These are phyloP conservation scores for Pachypsylla venusta DNA, from an alignment of 1,140 invertebrate species.

Conservation along the genomic window DNA sequence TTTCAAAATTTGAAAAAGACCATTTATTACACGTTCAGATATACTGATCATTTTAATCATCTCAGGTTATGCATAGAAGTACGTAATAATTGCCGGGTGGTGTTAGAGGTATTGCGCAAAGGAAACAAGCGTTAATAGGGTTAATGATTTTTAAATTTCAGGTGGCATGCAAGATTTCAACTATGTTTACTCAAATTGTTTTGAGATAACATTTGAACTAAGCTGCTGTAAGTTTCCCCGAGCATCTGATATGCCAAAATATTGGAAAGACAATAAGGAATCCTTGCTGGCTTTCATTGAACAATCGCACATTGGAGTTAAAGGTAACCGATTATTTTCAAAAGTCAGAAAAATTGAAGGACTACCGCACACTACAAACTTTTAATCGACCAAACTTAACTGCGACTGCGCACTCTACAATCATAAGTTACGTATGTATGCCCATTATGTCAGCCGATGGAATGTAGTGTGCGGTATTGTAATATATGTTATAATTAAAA, in stretches of 20 bases:
- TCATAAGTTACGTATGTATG: too few species aligned
- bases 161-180: slow-evolving; percentile 98
- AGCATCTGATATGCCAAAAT: slow-evolving; percentile 46
- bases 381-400: too few species aligned
- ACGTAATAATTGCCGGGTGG: background rate
- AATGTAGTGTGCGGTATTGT: too few species aligned
- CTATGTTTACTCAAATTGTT: slow-evolving; percentile 86
- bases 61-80: background rate
- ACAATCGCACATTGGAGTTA: slow-evolving; percentile 67
- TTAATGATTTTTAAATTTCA: slow-evolving; percentile 27
- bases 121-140: slow-evolving; percentile 4
- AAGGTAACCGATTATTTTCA: too few species aligned
- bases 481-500: too few species aligned
- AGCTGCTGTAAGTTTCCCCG: slow-evolving; percentile 89
- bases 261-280: slow-evolving; percentile 82
- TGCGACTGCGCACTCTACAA: too few species aligned
- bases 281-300: slow-evolving; percentile 74
- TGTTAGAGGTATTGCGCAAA: background rate
- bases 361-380: too few species aligned
- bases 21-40: too few species aligned
- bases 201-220: slow-evolving; percentile 92
- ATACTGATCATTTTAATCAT: too few species aligned
- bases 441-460: too few species aligned
- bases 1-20: too few species aligned
- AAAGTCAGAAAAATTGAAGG: too few species aligned